These are phyloP conservation scores for Acleris emargana DNA, from an alignment of 2,888 invertebrate genomes.

Conservation along the genomic window DNA sequence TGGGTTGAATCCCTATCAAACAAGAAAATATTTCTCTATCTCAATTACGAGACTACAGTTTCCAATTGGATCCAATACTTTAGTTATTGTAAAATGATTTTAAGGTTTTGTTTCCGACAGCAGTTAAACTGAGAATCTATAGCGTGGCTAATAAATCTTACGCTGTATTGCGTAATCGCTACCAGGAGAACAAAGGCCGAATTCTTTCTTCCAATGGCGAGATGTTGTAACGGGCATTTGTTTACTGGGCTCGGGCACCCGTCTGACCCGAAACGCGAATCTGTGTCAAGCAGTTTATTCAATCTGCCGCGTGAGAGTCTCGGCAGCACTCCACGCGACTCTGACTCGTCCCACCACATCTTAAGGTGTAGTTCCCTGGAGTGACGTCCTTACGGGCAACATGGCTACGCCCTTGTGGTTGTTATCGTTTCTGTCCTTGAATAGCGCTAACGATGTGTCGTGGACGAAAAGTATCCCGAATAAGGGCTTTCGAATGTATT, in stretches of 20 bases:
- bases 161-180: constrained; percentile 26
- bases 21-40: too few relatives aligned
- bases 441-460: constrained; percentile 46
- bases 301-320: constrained; percentile 74
- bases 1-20: too few relatives aligned
- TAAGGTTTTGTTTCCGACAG: neutral
- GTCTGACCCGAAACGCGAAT: constrained; percentile 82
- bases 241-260: constrained; percentile 66
- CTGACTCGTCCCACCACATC: constrained; percentile 47
- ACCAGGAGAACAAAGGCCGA: constrained; percentile 32
- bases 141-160: constrained; percentile 27
- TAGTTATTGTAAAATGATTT: neutral
- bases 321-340: constrained; percentile 51
- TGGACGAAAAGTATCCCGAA: constrained; percentile 30
- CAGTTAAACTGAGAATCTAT: constrained; percentile 18
- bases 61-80: neutral
- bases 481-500: constrained; percentile 16
- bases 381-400: constrained; percentile 49
- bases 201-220: constrained; percentile 54
- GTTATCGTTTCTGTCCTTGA: constrained; percentile 71
- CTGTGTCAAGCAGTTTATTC: constrained; percentile 84
- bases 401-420: constrained; percentile 66
- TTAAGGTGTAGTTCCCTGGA: constrained; percentile 54
- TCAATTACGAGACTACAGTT: too few relatives aligned
- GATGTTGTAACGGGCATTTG: constrained; percentile 75